Conservation (phyloP, 2,888 invertebrate genomes). For the Gymnoscelis rufifasciata region DNA sequence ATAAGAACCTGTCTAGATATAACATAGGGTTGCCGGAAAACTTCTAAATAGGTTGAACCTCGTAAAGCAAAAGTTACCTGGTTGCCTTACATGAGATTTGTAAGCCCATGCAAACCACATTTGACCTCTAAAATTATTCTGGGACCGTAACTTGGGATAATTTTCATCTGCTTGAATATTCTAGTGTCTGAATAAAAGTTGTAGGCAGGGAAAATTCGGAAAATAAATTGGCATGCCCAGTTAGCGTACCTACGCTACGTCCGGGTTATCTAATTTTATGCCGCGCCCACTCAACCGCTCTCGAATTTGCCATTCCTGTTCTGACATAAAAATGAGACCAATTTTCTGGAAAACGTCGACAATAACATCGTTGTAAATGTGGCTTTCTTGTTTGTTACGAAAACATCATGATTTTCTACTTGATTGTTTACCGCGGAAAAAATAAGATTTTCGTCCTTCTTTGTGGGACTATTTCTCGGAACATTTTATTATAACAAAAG, state of each 20-base stretch:
- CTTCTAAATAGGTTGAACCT: constrained; percentile 12
- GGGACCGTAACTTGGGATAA: constrained; percentile 6
- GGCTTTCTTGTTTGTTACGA: constrained; percentile 22
- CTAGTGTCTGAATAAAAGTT: constrained; percentile 10
- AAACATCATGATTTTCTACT: constrained; percentile 21
- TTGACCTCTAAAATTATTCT: constrained; percentile 9
- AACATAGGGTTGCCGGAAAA: constrained; percentile 9
- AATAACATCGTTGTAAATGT: constrained; percentile 24
- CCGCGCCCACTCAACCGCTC: constrained; percentile 11
- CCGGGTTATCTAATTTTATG: constrained; percentile 22
- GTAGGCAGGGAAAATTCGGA: constrained; percentile 4
- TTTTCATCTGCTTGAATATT: constrained; percentile 15
- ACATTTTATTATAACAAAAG: constrained; percentile 1
- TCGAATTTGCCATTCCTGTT: constrained; percentile 19
- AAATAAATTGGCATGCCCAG: constrained; percentile 17
- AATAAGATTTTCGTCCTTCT: constrained; percentile 13
- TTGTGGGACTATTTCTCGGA: not conserved
- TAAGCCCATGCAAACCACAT: constrained; percentile 5
- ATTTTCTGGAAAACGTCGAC: constrained; percentile 23
- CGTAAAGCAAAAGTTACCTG: constrained; percentile 10
- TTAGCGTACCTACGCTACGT: constrained; percentile 5
- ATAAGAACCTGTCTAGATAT: constrained; percentile 13
- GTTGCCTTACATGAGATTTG: constrained; percentile 3
- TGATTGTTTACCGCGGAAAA: constrained; percentile 15
- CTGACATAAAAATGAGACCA: constrained; percentile 18